These are phyloP conservation scores for Sterrhoptilus dennistouni DNA, from an alignment of 2,113 vertebrate genomes.

Conservation along the genomic window DNA sequence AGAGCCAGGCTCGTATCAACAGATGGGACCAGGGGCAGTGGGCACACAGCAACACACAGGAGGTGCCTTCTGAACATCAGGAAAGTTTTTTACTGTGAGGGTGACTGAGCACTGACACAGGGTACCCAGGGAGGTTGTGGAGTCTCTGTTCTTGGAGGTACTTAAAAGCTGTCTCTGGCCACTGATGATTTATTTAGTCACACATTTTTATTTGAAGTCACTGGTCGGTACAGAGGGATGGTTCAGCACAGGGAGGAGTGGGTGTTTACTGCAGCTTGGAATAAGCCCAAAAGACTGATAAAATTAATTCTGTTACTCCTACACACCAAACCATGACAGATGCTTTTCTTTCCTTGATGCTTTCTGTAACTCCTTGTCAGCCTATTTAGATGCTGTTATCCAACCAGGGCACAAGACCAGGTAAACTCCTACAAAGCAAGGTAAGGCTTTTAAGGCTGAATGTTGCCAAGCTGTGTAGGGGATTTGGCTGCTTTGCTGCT, in stretches of 20 bases:
- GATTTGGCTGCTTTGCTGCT: neutral
- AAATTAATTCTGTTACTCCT: conserved; percentile 15
- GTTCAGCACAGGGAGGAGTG: neutral
- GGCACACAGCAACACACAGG: neutral
- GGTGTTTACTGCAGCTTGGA: neutral
- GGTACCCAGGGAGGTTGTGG: neutral
- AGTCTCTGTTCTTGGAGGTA: neutral
- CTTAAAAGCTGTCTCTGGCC: neutral
- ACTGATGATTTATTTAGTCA: neutral
- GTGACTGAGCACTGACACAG: neutral
- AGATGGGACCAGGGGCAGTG: neutral
- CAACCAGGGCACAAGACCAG: neutral
- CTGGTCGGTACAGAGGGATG: neutral
- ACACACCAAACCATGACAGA: neutral
- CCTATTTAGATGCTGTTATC: neutral
- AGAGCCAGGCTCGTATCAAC: neutral
- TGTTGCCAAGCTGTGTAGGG: neutral
- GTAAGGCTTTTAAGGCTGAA: neutral
- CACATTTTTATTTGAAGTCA: neutral
- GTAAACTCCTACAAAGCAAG: neutral
- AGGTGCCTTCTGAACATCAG: neutral
- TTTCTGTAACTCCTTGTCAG: neutral
- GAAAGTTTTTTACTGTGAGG: neutral
- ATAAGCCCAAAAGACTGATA: neutral
- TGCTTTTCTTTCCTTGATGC: neutral